phyloP scores from a whole-genome alignment of 2,113 vertebrate species.

The Pelmatolapia mariae region DNA sequence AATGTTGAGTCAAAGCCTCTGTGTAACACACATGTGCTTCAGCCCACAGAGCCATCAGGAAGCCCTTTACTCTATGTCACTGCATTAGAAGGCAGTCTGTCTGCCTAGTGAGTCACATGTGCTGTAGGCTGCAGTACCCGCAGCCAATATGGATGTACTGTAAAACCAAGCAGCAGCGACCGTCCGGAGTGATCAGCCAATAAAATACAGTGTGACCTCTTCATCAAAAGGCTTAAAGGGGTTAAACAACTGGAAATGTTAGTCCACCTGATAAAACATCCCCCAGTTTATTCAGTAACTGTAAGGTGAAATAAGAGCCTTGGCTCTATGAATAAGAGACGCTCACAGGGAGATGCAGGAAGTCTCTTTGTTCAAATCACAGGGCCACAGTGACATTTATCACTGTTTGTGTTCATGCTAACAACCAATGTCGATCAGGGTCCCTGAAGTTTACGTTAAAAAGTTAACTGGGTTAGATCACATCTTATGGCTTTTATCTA shows the following conservation, averaged over 20 bases:
- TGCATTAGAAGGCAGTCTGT: background rate
- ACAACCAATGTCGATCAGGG: background rate
- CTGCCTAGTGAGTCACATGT: background rate
- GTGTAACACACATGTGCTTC: background rate
- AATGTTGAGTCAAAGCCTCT: background rate
- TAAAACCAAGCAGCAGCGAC: fast-evolving
- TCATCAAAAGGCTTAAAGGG: fast-evolving
- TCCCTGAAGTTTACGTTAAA: background rate
- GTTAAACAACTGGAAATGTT: background rate
- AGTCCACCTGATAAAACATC: background rate
- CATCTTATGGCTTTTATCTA: background rate
- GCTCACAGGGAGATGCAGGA: background rate
- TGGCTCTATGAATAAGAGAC: background rate
- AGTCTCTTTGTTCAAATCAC: background rate
- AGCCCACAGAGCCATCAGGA: background rate
- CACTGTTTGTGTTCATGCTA: background rate
- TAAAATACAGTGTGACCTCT: background rate
- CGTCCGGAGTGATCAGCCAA: background rate
- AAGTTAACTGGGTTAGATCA: background rate
- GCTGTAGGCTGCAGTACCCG: background rate
- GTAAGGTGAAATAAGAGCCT: background rate
- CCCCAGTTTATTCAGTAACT: background rate
- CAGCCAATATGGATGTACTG: background rate
- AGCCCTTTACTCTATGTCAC: background rate
- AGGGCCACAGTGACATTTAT: background rate